Evolutionary conservation across 2,888 invertebrate genomes (phyloP), one percentile per base, ranked within the genome.

Genomic region (Plusia festucae): DNA sequence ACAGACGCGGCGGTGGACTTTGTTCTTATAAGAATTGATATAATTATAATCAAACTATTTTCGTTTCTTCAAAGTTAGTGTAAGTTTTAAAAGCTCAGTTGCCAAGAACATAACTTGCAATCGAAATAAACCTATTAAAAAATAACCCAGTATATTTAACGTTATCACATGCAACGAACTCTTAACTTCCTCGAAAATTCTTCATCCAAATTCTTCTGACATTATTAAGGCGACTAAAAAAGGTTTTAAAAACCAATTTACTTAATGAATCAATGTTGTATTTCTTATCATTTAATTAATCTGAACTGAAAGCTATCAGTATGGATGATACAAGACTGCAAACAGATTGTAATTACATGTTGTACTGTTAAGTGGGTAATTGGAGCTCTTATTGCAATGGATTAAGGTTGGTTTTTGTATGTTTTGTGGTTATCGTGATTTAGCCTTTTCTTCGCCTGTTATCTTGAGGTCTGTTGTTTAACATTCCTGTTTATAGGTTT

Each of bases 271-370:
- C 84, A 88, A 86, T 85, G 85, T 81, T 80, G 66, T 78, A 69
- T 76, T 76, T 70, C 73, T 84, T 90, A 91, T 91, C 90, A 88
- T 87, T 90, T 90, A 91, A 90, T 91, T 90, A 90, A 91, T 91
- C 90, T 85, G 85, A 84, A 85, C 82, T 82, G 82, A 86, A 85
- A 88, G 85, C 79, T 87, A 88, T 88, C 85, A 81, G 64, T 60
- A 74, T 79, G 59, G 76, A 84, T 84, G 87, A 88, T 87, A 85
- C 86, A 87, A 79, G 80, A 78, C 77, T 76, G 81, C 82, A 87
- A 88, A 88, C 85, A 82, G 86, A 89, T 87, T 88, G 85, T 85
- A 87, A 89, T 89, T 88, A 85, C 83, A 81, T 65, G 63, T 67
- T 70, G 68, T 78, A 77, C 78, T 77, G 75, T 76, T 59, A 44